Evolutionary conservation across 2,888 invertebrate genomes (phyloP).

Genomic region (Trichopoda pennipes): DNA sequence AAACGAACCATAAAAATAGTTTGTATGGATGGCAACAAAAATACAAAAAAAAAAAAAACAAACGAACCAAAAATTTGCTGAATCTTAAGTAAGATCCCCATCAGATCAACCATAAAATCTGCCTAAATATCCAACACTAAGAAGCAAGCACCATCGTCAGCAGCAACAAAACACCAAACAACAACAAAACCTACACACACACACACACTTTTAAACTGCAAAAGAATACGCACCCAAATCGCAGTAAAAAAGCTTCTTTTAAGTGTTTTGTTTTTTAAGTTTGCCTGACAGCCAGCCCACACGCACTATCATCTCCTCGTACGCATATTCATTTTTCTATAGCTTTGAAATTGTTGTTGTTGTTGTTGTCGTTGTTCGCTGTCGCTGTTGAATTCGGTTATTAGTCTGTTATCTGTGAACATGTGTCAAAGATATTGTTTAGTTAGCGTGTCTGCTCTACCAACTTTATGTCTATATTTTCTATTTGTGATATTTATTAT

Average conservation of each 20-base stretch:
- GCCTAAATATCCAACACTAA: too few relatives aligned
- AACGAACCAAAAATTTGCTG: background rate
- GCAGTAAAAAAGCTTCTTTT: conserved; percentile 48
- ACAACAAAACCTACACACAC: background rate
- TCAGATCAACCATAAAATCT: conserved; percentile 10
- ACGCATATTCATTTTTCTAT: conserved; percentile 26
- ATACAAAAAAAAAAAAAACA: background rate
- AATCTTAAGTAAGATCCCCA: conserved; percentile 33
- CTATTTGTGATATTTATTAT: conserved; percentile 1
- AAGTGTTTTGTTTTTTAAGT: conserved; percentile 9
- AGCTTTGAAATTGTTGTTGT: background rate
- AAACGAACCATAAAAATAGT: conserved; percentile 10
- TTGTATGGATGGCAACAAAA: conserved; percentile 39
- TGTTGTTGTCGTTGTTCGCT: background rate
- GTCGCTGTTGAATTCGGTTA: conserved; percentile 9
- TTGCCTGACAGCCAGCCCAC: conserved; percentile 32
- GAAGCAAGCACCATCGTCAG: background rate
- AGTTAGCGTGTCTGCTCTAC: conserved; percentile 1
- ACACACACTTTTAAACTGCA: conserved; percentile 40
- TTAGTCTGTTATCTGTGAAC: conserved; percentile 49
- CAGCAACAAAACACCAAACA: background rate
- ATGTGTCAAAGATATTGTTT: conserved; percentile 46
- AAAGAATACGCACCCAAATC: conserved; percentile 63
- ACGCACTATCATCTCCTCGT: background rate
- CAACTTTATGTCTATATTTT: background rate